A percentile compares a stretch with the other conserved stretches of the same genome.
These are phyloP conservation scores for Epizoanthus stellaris DNA, from an alignment of 92 coral and sea anemone species.

Conservation along the genomic window DNA sequence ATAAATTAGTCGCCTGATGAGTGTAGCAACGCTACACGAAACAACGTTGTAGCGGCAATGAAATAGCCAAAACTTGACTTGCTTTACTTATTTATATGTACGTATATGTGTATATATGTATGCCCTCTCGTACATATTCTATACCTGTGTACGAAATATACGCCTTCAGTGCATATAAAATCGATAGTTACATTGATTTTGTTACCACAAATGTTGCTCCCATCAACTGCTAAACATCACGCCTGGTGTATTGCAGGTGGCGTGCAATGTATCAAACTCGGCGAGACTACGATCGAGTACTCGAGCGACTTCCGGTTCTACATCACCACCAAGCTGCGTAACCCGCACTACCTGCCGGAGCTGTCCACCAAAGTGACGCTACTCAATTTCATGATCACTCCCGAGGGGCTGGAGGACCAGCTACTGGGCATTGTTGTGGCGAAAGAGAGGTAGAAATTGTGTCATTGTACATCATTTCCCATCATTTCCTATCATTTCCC, in stretches of 20 bases:
- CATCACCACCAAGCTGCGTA: slow-evolving; percentile 97
- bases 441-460: slow-evolving; percentile 79
- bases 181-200: background rate
- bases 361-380: slow-evolving; percentile 96
- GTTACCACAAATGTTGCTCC: background rate
- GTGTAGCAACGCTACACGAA: too few relatives aligned
- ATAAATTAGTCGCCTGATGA: too few relatives aligned
- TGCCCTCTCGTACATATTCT: too few relatives aligned
- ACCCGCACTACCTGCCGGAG: slow-evolving; percentile 98
- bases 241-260: slow-evolving; percentile 72
- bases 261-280: slow-evolving; percentile 91
- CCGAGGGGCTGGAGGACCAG: slow-evolving; percentile 98
- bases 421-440: slow-evolving; percentile 98
- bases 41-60: too few relatives aligned
- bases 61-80: too few relatives aligned
- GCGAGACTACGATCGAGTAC: slow-evolving; percentile 96
- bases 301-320: slow-evolving; percentile 98
- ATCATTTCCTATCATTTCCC: too few relatives aligned
- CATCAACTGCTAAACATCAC: background rate
- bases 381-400: slow-evolving; percentile 99
- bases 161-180: background rate
- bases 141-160: too few relatives aligned
- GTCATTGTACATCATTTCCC: too few relatives aligned
- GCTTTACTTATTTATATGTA: too few relatives aligned
- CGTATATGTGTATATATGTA: too few relatives aligned